A percentile compares a stretch with the other conserved stretches of the same genome.
Evolutionary conservation across 1,140 invertebrate genomes (phyloP).

Genomic region (Parasteatoda tepidariorum): DNA sequence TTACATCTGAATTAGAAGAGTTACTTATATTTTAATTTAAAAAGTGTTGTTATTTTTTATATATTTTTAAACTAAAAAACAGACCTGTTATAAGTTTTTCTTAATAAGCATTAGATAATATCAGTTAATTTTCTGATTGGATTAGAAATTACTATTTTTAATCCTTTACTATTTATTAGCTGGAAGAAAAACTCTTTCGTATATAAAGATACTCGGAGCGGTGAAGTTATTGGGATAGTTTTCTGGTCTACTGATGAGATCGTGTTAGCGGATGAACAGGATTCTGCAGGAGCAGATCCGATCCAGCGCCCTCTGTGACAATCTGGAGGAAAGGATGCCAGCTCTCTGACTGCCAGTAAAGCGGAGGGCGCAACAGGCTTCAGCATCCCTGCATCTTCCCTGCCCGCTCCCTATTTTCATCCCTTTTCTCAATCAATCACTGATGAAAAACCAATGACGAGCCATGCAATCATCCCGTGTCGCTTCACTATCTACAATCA

Average conservation of each 20-base stretch:
- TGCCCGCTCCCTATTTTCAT: constrained; percentile 34
- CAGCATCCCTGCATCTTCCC: constrained; percentile 53
- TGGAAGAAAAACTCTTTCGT: no score
- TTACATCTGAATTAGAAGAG: no score
- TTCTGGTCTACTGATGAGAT: not conserved
- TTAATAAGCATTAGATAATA: no score
- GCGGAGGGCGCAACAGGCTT: constrained; percentile 53
- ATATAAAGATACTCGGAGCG: no score
- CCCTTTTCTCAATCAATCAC: not conserved
- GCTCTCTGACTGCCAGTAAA: constrained; percentile 17
- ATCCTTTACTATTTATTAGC: no score
- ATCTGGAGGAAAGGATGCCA: constrained; percentile 19
- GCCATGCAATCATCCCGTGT: not conserved
- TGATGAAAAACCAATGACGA: not conserved
- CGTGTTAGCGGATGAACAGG: not conserved
- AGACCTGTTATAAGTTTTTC: no score
- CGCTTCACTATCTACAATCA: not conserved
- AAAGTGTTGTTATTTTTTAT: no score
- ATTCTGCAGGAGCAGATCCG: constrained; percentile 8
- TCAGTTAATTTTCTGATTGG: no score
- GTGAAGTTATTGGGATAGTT: not conserved
- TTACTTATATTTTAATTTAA: no score
- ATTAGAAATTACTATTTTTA: no score
- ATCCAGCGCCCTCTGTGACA: constrained; percentile 31
- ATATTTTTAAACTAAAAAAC: no score